phyloP scores from a whole-genome alignment of 2,113 vertebrate genomes.

The Lagopus leucura region DNA sequence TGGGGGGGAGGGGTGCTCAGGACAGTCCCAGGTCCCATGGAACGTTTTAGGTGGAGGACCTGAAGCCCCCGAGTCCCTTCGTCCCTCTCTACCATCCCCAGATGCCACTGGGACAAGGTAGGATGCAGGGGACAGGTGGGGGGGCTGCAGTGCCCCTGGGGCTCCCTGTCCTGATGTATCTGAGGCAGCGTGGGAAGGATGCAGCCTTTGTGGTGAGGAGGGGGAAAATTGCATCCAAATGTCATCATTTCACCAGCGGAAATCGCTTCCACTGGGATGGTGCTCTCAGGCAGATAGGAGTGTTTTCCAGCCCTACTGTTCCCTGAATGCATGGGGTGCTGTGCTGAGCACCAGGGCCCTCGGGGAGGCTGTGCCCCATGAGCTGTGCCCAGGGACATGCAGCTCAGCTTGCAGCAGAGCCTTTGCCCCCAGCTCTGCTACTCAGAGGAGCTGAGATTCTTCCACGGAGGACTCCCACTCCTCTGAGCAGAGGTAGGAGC shows the following conservation, averaged over 20 bases:
- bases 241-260: neutral
- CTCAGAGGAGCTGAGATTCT: neutral
- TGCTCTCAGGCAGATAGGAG: neutral
- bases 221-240: neutral
- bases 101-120: neutral
- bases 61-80: neutral
- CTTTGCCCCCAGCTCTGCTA: neutral
- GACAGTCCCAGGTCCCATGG: too few species aligned
- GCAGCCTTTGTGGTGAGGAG: neutral
- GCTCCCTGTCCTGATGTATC: neutral
- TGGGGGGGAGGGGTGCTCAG: neutral
- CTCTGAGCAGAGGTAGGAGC: neutral
- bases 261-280: neutral
- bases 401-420: neutral
- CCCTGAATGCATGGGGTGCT: neutral
- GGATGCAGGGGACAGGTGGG: neutral
- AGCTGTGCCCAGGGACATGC: neutral
- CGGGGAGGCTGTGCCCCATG: neutral
- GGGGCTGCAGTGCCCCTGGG: neutral
- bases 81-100: neutral
- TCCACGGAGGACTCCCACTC: neutral
- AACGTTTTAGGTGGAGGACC: neutral
- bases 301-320: neutral
- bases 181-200: fast-evolving
- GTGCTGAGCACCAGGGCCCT: neutral